Evolutionary conservation across 2,113 vertebrate species (phyloP).

Genomic region (Apteryx mantelli): DNA sequence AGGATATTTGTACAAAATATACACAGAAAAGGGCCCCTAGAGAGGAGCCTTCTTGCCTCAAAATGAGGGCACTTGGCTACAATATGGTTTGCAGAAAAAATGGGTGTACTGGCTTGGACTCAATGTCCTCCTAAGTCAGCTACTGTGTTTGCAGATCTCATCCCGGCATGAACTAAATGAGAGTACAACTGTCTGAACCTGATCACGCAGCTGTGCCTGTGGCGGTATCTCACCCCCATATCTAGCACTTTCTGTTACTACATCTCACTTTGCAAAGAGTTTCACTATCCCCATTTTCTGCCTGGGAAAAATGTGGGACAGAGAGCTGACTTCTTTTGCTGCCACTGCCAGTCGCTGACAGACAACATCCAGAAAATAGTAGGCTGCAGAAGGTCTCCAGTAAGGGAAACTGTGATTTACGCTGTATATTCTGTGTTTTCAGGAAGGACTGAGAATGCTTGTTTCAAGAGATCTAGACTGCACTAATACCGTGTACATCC

Average conservation of each 20-base stretch:
- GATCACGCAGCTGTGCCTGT: background rate
- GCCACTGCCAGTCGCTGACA: background rate
- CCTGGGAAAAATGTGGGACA: background rate
- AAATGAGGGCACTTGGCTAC: background rate
- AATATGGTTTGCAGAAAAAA: background rate
- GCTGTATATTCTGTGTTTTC: slow-evolving; percentile 43
- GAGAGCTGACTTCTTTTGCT: background rate
- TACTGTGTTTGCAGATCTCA: background rate
- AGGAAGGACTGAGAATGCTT: slow-evolving; percentile 96
- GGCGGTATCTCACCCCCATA: background rate
- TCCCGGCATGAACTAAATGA: background rate
- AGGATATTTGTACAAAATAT: background rate
- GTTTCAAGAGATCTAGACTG: slow-evolving; percentile 95
- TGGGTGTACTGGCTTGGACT: background rate
- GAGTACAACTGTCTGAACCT: background rate
- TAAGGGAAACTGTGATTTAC: background rate
- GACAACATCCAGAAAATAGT: background rate
- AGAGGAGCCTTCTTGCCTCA: background rate
- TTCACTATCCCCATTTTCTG: background rate
- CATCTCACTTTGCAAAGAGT: background rate
- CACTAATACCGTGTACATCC: slow-evolving; percentile 90
- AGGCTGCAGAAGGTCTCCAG: background rate
- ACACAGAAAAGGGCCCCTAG: background rate
- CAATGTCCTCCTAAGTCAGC: background rate
- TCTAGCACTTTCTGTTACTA: background rate